Base-by-base conservation (phyloP, 2,888 invertebrate species). In the Busseola fusca region DNA sequence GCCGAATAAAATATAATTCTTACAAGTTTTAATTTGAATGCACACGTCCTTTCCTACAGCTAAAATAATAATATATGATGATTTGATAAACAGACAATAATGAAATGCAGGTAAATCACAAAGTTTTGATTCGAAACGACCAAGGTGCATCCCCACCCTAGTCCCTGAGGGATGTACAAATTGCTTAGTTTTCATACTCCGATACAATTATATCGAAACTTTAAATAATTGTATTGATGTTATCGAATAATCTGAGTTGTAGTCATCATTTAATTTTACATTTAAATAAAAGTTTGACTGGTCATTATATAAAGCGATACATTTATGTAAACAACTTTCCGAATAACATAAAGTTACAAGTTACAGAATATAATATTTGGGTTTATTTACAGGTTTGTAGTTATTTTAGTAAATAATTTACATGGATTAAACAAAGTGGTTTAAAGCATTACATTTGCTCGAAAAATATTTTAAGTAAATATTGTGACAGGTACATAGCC, bases 101-200 rank as follows among this genome's bases (percentile, higher is more conserved):
- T 77, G 76, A 77, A 77, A 77, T 76, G 79, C 76, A 80, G 37
- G 59, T 59, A 73, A 79, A 76, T 76, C 68, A 80, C 76, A 60
- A 58, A 67, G 58, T 56, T 25, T 57, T 27, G 14, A 42, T 52
- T 45, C 3, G 21, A 57, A 73, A 62, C 27, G 18, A 66, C 42
- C 54, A 42, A 52, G 7, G 16, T 30, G 25, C 10, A 21, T 34
- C 18, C 48, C 30, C 9, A 50, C 12, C 21, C 30, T 16, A 27
- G 25, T 45, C n/a, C 45, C 2, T 1, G 25, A 30, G 14, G 18
- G 14, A 37, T 16, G 25, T 1, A 21, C 14, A 7, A 18, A 54
- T 25, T 42, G 10, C 16, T 10, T 16, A 69, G 10, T 4, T 30
- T 30, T 45, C 18, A 57, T 37, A 16, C 4, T 64, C 21, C 14